Evolutionary conservation across 2,797 vertebrate genomes (phyloP), one percentile per base, ranked within the genome.

Genomic region (Anguilla obscura): DNA sequence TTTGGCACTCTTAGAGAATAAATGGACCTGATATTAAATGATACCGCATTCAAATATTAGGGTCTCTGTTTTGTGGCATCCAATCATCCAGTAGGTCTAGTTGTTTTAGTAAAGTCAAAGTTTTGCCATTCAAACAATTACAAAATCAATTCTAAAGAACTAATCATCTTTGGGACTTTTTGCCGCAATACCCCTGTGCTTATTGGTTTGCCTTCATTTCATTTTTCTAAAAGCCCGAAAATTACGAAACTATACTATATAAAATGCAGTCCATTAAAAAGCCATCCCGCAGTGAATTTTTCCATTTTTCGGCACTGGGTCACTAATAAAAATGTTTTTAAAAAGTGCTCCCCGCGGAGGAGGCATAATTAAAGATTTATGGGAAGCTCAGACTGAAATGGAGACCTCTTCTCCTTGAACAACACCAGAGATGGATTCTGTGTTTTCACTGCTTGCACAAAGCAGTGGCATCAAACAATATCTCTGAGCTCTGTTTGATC

Each of bases 401-500:
- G 76, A 36, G 76, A 7, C 33, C 16, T 4, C 18, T 40, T 52
- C 87, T 84, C 48, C 63, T 36, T 18, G 36, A 40, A 24, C 84
- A 76, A 76, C 84, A 63, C 12, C 63, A 71, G 60, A 27, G 40
- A 71, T 74, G 85, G 48, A 69, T 86, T 86, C 85, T 27, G 52
- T 86, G 63, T 74, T 71, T 71, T 69, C 60, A 10, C 45, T 86
- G 9, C 30, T 3, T 48, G 10, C 63, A 86, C 30, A 48, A 40
- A 74, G 66, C 40, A n/a, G 14, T 60, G 74, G 85, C 85, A 88
- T 85, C 83, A 88, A 63, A 85, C 45, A 52, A 82, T 74, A 85
- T 52, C 8, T 88, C 82, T 52, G 66, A 66, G 48, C 21, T 84
- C 83, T 84, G 82, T 86, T 83, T 86, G 85, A 86, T 86, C 88